A percentile compares a stretch with the other conserved stretches of the same genome.
Evolutionary conservation across 2,888 invertebrate species (phyloP).

Genomic region (Cheilosia pagana): DNA sequence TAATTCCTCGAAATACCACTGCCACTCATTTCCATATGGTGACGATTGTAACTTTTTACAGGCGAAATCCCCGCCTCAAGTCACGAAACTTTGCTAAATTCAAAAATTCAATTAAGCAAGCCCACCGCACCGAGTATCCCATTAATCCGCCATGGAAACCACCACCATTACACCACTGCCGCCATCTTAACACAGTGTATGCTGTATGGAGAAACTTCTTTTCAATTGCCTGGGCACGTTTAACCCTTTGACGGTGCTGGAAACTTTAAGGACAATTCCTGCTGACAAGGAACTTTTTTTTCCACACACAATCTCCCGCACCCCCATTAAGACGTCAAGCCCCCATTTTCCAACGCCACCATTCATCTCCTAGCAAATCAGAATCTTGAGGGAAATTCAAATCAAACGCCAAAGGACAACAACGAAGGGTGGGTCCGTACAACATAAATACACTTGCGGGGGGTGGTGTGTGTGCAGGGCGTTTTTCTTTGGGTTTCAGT

Average conservation of each 20-base stretch:
- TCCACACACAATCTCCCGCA: slow-evolving; percentile 72
- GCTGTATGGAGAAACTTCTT: not conserved
- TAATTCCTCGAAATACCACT: not conserved
- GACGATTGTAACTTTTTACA: slow-evolving; percentile 8
- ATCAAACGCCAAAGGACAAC: slow-evolving; percentile 21
- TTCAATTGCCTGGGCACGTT: not conserved
- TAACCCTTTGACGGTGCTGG: slow-evolving; percentile 21
- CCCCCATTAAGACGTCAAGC: slow-evolving; percentile 76
- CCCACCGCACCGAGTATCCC: slow-evolving; percentile 22
- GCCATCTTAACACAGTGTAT: slow-evolving; percentile 18
- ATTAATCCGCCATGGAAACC: slow-evolving; percentile 34
- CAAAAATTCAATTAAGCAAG: slow-evolving; percentile 61
- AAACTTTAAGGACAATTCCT: not conserved
- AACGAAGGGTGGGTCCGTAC: slow-evolving; percentile 1
- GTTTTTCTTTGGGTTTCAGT: slow-evolving; percentile 1
- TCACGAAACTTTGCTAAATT: slow-evolving; percentile 46
- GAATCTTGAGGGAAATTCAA: slow-evolving; percentile 54
- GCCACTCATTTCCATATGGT: not conserved
- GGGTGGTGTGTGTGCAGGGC: not conserved
- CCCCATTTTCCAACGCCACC: slow-evolving; percentile 46
- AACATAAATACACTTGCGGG: too few species aligned
- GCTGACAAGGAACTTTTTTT: slow-evolving; percentile 55
- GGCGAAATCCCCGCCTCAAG: slow-evolving; percentile 49
- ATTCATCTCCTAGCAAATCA: slow-evolving; percentile 51
- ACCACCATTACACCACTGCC: slow-evolving; percentile 3